Evolutionary conservation across 53 echinoderm and acorn worm genomes (phyloP), one percentile per base, ranked within the genome.

Genomic region (Holothuria scabra): DNA sequence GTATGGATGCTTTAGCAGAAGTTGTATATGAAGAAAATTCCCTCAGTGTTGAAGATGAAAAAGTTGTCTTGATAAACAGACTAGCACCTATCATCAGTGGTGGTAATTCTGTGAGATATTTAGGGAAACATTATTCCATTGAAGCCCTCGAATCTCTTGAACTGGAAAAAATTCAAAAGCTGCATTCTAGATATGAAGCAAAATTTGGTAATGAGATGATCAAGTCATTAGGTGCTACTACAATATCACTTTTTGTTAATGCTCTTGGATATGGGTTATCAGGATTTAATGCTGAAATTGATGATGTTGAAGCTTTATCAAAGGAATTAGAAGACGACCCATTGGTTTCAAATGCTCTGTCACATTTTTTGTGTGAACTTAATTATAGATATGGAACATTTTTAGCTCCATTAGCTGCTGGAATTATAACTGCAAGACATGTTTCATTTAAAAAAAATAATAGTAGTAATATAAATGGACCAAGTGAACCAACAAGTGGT

Each of bases 1-100:
- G 21, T 5, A 60, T 60, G 60, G 60, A 60, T 60, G 24, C 8
- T 22, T 60, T 60, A 60, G 60, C 60, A 60, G 60, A 60, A 60
- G 24, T 60, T 60, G 2, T 60, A 22, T 9, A 60, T 24, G 60
- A 60, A 8, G 60, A 60, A 22, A 24, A 60, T 22, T 35, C 35
- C 6, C 35, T 35, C 35, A 24, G 24, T 22, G 60, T 22, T 60
- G 60, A 60, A 60, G 21, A 24, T 60, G 60, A 60, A 60, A 24
- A 21, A 22, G 21, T 24, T 60, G 8, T 60, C 21, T 8, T 60
- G 24, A 60, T 60, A 60, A 60, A 9, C 60, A 60, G 60, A 8
- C 24, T 60, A 60, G 60, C 60, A 60, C 60, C 60, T 60, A 24
- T 60, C 60, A 60, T 60, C 8, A 60, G 60, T 60, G 60, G 60